Conservation (phyloP, 2,797 vertebrate species). For the Enteromius viviparus region DNA sequence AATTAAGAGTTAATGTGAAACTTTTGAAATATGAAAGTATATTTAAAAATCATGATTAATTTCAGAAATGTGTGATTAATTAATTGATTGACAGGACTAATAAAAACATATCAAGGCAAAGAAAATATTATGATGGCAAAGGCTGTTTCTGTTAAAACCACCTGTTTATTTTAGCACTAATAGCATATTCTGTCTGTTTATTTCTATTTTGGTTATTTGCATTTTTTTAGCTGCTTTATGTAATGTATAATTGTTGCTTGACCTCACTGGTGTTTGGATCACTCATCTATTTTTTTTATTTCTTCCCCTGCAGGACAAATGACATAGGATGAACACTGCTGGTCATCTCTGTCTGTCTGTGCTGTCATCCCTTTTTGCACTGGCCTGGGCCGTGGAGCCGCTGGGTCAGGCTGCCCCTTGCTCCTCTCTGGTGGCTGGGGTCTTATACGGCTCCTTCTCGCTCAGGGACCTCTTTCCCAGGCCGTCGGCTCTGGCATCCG, state of each 20-base stretch:
- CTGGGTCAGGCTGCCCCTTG: slow-evolving; percentile 75
- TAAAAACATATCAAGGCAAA: too few species aligned
- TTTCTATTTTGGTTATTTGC: too few species aligned
- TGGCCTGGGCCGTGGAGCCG: slow-evolving; percentile 82
- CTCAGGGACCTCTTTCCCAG: slow-evolving; percentile 95
- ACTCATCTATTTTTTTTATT: slow-evolving; percentile 38
- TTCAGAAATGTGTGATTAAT: too few species aligned
- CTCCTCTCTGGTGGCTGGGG: slow-evolving; percentile 94
- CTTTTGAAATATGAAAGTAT: too few species aligned
- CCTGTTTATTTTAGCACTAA: not conserved
- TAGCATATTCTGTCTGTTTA: not conserved
- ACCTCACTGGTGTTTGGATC: not conserved
- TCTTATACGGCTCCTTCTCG: slow-evolving; percentile 98
- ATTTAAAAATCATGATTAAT: too few species aligned
- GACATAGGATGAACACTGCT: slow-evolving; percentile 99
- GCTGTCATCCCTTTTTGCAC: slow-evolving; percentile 93
- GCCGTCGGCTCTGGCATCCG: slow-evolving; percentile 79
- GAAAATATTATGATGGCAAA: not conserved
- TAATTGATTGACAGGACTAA: too few species aligned
- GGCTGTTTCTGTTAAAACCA: not conserved
- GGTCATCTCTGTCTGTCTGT: slow-evolving; percentile 99
- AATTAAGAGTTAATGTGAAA: too few species aligned
- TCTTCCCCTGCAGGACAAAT: slow-evolving; percentile 86
- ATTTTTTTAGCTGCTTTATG: not conserved
- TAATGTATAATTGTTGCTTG: too few species aligned